phyloP scores from a whole-genome alignment of 2,113 vertebrate species.

The Lophius piscatorius region DNA sequence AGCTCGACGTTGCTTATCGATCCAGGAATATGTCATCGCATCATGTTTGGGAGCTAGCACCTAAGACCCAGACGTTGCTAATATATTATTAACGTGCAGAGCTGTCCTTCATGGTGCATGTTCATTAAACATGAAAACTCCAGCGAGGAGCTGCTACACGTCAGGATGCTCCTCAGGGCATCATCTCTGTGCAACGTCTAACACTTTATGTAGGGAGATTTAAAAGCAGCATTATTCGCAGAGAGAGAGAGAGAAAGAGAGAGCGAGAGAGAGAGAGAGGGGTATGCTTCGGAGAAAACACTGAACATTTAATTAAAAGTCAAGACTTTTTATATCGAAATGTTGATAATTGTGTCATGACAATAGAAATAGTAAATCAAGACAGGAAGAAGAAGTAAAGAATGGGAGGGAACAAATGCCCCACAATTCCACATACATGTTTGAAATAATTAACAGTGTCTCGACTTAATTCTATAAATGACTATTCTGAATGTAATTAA shows the following conservation, averaged over 20 bases:
- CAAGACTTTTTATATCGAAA: not conserved
- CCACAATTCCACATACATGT: too few species aligned
- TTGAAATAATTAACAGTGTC: constrained; percentile 26
- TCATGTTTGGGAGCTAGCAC: constrained; percentile 58
- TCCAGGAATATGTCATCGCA: constrained; percentile 58
- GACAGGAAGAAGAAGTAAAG: constrained; percentile 3
- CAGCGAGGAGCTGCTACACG: constrained; percentile 8
- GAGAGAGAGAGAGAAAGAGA: too few species aligned
- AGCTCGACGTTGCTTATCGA: constrained; percentile 50
- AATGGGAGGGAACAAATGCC: too few species aligned
- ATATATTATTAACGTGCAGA: constrained; percentile 69
- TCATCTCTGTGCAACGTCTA: constrained; percentile 6
- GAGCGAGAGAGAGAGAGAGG: too few species aligned
- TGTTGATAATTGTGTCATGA: constrained; percentile 5
- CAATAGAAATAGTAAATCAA: constrained; percentile 9
- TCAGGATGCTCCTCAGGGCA: constrained; percentile 10
- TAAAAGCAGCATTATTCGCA: not conserved
- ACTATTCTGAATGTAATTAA: constrained; percentile 17
- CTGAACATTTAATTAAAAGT: constrained; percentile 26
- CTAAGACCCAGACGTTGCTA: constrained; percentile 52
- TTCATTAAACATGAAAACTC: constrained; percentile 64
- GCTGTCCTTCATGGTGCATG: constrained; percentile 39
- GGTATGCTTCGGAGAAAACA: constrained; percentile 37
- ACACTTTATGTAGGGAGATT: too few species aligned
- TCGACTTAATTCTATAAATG: constrained; percentile 8